phyloP scores from a whole-genome alignment of 2,797 vertebrate genomes.

The Diglossa cyanea region DNA sequence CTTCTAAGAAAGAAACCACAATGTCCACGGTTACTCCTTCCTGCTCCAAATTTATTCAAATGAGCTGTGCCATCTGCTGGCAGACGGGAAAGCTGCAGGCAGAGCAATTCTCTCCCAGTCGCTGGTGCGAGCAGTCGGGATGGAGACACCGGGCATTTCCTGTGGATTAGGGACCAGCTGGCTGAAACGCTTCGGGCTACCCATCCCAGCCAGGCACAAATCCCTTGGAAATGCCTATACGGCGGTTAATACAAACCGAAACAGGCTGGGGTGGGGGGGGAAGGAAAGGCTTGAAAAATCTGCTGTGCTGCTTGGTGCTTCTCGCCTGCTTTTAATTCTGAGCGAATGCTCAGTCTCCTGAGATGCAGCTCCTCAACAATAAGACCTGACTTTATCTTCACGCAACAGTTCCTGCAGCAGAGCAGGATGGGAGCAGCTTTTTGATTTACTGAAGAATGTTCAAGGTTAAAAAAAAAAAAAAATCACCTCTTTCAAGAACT shows the following conservation, averaged over 20 bases:
- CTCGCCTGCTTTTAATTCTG: neutral
- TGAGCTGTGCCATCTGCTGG: slow-evolving; percentile 68
- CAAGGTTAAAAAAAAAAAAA: neutral
- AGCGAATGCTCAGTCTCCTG: neutral
- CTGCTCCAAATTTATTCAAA: slow-evolving; percentile 24
- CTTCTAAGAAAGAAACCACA: slow-evolving; percentile 34
- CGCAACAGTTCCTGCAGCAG: neutral
- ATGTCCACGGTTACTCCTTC: neutral
- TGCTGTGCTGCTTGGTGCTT: neutral
- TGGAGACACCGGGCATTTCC: slow-evolving; percentile 58
- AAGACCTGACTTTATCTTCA: slow-evolving; percentile 38
- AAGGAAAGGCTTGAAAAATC: neutral
- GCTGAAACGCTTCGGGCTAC: slow-evolving; percentile 28
- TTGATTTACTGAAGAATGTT: neutral
- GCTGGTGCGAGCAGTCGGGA: slow-evolving; percentile 2
- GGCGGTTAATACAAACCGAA: neutral
- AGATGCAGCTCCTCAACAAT: slow-evolving; percentile 16
- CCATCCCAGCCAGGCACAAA: slow-evolving; percentile 51
- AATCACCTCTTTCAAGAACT: neutral
- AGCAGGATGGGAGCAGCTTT: neutral
- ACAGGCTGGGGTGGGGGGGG: neutral
- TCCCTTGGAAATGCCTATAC: slow-evolving; percentile 39
- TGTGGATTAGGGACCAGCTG: slow-evolving; percentile 50
- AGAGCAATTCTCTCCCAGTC: neutral
- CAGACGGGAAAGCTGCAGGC: slow-evolving; percentile 7